Conservation (phyloP, 2,888 invertebrate genomes). For the Malthinus seriepunctatus region DNA sequence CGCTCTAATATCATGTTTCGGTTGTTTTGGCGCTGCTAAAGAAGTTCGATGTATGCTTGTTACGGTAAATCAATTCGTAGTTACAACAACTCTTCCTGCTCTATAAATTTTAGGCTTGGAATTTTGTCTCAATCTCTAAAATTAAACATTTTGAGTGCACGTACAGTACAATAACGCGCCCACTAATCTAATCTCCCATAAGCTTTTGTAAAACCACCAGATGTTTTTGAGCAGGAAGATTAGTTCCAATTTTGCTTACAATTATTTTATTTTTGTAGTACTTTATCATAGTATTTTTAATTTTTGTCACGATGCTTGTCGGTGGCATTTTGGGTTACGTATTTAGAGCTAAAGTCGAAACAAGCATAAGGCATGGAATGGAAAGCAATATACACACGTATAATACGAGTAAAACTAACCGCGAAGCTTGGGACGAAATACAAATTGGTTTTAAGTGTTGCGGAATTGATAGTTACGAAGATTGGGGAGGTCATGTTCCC, state of each 20-base stretch:
- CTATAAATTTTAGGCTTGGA: no score
- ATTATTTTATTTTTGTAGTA: constrained; percentile 65
- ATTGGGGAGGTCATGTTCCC: constrained; percentile 76
- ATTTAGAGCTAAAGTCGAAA: constrained; percentile 22
- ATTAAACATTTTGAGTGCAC: no score
- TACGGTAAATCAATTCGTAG: constrained; percentile 63
- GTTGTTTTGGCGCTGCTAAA: constrained; percentile 91
- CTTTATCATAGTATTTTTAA: constrained; percentile 84
- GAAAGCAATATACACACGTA: constrained; percentile 11
- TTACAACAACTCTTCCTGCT: no score
- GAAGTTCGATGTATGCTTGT: constrained; percentile 93
- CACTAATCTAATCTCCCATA: no score
- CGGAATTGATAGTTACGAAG: constrained; percentile 74
- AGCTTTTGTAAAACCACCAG: no score
- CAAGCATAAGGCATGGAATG: constrained; percentile 10
- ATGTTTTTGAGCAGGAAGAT: no score
- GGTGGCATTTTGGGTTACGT: constrained; percentile 26
- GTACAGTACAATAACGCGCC: no score
- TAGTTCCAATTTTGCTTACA: neutral
- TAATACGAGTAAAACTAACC: constrained; percentile 71
- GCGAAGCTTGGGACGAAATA: constrained; percentile 85
- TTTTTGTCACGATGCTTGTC: constrained; percentile 78
- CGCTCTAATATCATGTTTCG: constrained; percentile 83
- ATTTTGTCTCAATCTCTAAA: no score
- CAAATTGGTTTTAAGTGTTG: constrained; percentile 85